Evolutionary conservation across 2,797 vertebrate species (phyloP).

Genomic region (Helarctos malayanus): DNA sequence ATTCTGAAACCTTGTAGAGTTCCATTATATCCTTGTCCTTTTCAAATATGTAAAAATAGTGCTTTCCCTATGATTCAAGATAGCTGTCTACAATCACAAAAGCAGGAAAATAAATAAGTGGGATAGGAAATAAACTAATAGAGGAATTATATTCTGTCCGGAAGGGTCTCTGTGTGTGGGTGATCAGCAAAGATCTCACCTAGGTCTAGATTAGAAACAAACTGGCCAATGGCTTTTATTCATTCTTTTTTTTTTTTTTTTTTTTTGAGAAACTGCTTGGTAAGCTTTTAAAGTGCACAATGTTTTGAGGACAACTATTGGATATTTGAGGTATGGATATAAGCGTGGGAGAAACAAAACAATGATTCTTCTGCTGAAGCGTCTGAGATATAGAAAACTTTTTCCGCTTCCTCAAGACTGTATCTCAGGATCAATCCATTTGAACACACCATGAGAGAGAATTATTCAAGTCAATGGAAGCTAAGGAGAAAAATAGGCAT

Average conservation of each 20-base stretch:
- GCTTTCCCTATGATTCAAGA: neutral
- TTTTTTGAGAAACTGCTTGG: neutral
- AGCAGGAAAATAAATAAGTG: neutral
- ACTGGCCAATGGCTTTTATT: neutral
- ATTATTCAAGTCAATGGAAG: constrained; percentile 1
- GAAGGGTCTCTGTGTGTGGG: neutral
- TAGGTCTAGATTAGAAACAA: neutral
- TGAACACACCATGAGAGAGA: neutral
- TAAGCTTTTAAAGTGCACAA: neutral
- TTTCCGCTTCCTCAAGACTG: constrained; percentile 26
- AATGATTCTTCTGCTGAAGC: neutral
- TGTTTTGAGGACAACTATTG: constrained; percentile 51
- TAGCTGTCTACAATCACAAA: constrained; percentile 20
- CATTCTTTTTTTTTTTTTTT: neutral
- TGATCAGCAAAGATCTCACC: neutral
- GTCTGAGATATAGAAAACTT: constrained; percentile 9
- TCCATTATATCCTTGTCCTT: constrained; percentile 2
- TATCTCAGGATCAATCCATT: constrained; percentile 37
- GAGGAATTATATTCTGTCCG: neutral
- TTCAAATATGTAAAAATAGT: neutral
- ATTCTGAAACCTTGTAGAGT: neutral
- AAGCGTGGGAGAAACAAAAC: neutral
- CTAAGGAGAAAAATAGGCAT: constrained; percentile 43
- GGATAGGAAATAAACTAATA: neutral
- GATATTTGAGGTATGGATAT: constrained; percentile 42